These are phyloP conservation scores for Macropis europaea DNA, from an alignment of 2,888 invertebrate species.

Conservation along the genomic window DNA sequence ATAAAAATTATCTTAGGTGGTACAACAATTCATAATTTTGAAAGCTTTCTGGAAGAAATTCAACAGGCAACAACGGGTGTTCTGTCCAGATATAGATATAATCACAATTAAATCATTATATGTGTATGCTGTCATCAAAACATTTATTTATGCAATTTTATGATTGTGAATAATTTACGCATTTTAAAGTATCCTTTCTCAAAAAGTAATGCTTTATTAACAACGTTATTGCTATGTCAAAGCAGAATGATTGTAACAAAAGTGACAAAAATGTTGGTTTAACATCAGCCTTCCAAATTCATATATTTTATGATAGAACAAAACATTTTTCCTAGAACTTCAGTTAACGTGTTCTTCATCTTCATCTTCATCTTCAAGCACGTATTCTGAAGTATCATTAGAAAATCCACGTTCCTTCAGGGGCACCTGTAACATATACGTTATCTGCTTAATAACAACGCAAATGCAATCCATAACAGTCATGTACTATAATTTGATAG, in stretches of 20 bases:
- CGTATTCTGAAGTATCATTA: slow-evolving; percentile 62
- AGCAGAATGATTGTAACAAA: slow-evolving; percentile 7
- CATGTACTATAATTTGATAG: background rate
- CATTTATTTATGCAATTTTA: slow-evolving; percentile 59
- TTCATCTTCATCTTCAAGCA: slow-evolving; percentile 62
- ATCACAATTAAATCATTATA: slow-evolving; percentile 60
- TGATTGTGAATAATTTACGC: slow-evolving; percentile 21
- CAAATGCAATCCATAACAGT: background rate
- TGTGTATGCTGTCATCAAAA: slow-evolving; percentile 51
- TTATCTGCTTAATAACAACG: slow-evolving; percentile 4
- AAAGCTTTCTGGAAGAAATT: slow-evolving; percentile 89
- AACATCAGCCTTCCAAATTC: background rate
- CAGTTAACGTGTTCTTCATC: slow-evolving; percentile 59
- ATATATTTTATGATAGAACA: slow-evolving; percentile 6
- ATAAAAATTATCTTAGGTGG: slow-evolving; percentile 92
- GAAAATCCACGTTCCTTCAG: slow-evolving; percentile 62
- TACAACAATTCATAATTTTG: slow-evolving; percentile 94
- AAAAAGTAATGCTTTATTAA: background rate
- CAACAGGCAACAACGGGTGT: slow-evolving; percentile 85
- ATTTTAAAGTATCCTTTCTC: slow-evolving; percentile 5
- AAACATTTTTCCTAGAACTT: slow-evolving; percentile 15
- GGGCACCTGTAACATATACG: slow-evolving; percentile 71
- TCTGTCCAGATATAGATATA: slow-evolving; percentile 83
- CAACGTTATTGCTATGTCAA: slow-evolving; percentile 6
- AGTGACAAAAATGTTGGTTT: slow-evolving; percentile 12